phyloP scores from a whole-genome alignment of 2,888 invertebrate species.

The Steinernema hermaphroditum region DNA sequence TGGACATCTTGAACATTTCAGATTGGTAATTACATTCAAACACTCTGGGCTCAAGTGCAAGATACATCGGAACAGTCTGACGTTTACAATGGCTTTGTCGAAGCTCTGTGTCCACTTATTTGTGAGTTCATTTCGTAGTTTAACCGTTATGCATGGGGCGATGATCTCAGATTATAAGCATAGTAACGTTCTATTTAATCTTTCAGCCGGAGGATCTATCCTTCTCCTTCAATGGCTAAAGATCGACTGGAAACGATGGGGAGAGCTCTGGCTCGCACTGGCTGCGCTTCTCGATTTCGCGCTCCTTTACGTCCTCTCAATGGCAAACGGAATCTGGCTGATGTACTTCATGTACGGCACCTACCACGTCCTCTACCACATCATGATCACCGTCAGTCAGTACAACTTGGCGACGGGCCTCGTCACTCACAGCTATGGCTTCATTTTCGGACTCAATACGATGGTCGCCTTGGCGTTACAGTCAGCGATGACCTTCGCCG shows the following conservation, averaged over 20 bases:
- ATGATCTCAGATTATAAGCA: too few relatives aligned
- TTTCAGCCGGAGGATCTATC: slow-evolving; percentile 1
- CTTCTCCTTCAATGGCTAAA: slow-evolving; percentile 18
- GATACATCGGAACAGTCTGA: slow-evolving; percentile 69
- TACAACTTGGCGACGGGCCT: slow-evolving; percentile 83
- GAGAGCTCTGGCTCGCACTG: slow-evolving; percentile 70
- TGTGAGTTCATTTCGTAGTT: too few relatives aligned
- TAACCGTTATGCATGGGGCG: too few relatives aligned
- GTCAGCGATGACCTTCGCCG: slow-evolving; percentile 77
- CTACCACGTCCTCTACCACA: slow-evolving; percentile 57
- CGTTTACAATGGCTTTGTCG: slow-evolving; percentile 79
- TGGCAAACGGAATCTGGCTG: slow-evolving; percentile 65
- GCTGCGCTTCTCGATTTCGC: slow-evolving; percentile 70
- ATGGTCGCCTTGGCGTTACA: slow-evolving; percentile 80
- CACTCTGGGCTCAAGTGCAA: slow-evolving; percentile 76
- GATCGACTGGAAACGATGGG: slow-evolving; percentile 71
- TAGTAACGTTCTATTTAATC: too few relatives aligned
- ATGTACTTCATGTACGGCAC: slow-evolving; percentile 56
- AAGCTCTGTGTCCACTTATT: slow-evolving; percentile 76
- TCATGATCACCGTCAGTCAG: slow-evolving; percentile 64
- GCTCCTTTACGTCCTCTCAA: slow-evolving; percentile 71
- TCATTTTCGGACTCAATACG: slow-evolving; percentile 88
- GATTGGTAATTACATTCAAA: slow-evolving; percentile 79
- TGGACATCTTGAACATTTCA: slow-evolving; percentile 37
- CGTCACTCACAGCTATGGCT: slow-evolving; percentile 81